Evolutionary conservation across 2,113 vertebrate species (phyloP).

Genomic region (Sminthopsis crassicaudata): DNA sequence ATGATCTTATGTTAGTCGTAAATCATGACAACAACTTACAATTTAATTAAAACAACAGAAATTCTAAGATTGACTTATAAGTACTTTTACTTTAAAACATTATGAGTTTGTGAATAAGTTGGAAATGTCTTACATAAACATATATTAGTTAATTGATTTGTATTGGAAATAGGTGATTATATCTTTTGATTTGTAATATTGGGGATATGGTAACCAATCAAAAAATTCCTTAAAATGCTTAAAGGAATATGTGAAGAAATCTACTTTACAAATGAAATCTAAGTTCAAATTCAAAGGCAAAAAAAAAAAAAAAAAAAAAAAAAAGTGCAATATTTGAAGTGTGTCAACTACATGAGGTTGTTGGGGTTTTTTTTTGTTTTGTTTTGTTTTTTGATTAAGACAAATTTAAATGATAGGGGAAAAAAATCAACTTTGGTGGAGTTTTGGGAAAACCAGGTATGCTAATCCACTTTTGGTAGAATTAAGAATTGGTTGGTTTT

Average conservation of each 20-base stretch:
- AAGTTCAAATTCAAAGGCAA: neutral
- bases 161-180: neutral
- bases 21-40: neutral
- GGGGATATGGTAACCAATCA: neutral
- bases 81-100: neutral
- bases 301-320: neutral
- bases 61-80: neutral
- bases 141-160: neutral
- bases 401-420: neutral
- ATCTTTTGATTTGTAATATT: neutral
- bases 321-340: neutral
- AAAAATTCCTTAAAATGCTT: neutral
- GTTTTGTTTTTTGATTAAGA: neutral
- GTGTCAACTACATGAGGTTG: neutral
- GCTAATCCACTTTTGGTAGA: neutral
- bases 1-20: neutral
- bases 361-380: too few species aligned
- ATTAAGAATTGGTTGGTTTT: neutral
- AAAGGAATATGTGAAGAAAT: constrained; percentile 41
- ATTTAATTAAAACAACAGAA: neutral
- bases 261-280: neutral
- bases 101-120: constrained; percentile 27
- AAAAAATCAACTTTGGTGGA: neutral
- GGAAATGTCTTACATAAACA: constrained; percentile 38
- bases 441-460: neutral